phyloP scores from a whole-genome alignment of 2,797 vertebrate genomes.

The Anas flavirostris region DNA sequence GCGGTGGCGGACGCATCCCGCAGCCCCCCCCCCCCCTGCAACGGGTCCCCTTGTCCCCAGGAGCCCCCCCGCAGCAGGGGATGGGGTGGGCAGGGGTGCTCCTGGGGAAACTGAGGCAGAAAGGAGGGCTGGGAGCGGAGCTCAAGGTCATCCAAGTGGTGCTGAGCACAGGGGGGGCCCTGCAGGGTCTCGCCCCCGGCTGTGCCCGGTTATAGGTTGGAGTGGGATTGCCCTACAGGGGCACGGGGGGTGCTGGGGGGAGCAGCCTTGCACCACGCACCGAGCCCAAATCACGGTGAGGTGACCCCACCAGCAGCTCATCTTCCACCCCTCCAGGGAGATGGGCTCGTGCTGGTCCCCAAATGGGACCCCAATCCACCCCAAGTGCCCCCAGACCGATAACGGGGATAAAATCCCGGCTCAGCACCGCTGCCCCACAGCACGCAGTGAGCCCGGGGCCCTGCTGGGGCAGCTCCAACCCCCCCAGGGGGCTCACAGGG shows the following conservation, averaged over 20 bases:
- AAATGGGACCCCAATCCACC: background rate
- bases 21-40: background rate
- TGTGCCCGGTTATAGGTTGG: background rate
- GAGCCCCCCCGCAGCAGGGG: rapidly evolving
- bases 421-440: background rate
- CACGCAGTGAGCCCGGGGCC: no score
- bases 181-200: background rate
- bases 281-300: no score
- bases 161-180: background rate
- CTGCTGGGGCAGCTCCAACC: no score
- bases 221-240: background rate
- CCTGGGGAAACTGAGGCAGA: background rate
- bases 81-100: background rate
- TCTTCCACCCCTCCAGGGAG: background rate
- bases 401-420: background rate
- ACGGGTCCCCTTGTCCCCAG: background rate
- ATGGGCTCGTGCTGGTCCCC: background rate
- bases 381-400: rapidly evolving
- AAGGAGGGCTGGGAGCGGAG: rapidly evolving
- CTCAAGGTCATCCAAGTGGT: conserved; percentile 28
- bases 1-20: rapidly evolving
- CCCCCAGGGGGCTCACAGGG: background rate
- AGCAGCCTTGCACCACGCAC: rapidly evolving
- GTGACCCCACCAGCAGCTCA: background rate
- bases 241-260: background rate